phyloP scores from a whole-genome alignment of 2,888 invertebrate genomes.

The Sesia bembeciformis region DNA sequence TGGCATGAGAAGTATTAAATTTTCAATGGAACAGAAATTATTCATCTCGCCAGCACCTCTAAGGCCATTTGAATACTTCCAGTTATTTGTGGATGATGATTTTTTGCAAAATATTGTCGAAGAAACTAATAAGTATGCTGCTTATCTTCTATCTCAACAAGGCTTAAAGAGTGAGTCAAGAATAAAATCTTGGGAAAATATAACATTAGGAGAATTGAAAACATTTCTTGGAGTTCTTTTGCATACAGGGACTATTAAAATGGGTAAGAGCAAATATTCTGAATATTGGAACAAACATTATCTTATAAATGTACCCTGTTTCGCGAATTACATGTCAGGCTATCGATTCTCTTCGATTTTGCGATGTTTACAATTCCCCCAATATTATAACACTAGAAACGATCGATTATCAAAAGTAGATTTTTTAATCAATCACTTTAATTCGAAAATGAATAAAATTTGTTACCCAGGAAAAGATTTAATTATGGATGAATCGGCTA shows the following conservation, averaged over 20 bases:
- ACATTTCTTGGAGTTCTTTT: not conserved
- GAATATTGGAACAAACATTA: not conserved
- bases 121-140: not conserved
- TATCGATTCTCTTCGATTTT: not conserved
- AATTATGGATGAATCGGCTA: not conserved
- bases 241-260: not conserved
- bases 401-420: not conserved
- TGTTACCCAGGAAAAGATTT: not conserved
- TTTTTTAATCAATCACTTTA: not conserved
- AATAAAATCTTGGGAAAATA: not conserved
- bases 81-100: not conserved
- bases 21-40: not conserved
- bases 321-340: not conserved
- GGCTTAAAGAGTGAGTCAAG: not conserved
- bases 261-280: not conserved
- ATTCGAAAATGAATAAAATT: not conserved
- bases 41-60: not conserved
- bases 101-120: not conserved
- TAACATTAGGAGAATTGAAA: not conserved
- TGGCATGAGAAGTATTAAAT: not conserved
- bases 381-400: not conserved
- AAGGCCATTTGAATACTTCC: not conserved
- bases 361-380: not conserved
- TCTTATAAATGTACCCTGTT: not conserved
- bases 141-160: not conserved